Conservation (phyloP, 2,797 vertebrate species). For the Prunella strophiata region DNA sequence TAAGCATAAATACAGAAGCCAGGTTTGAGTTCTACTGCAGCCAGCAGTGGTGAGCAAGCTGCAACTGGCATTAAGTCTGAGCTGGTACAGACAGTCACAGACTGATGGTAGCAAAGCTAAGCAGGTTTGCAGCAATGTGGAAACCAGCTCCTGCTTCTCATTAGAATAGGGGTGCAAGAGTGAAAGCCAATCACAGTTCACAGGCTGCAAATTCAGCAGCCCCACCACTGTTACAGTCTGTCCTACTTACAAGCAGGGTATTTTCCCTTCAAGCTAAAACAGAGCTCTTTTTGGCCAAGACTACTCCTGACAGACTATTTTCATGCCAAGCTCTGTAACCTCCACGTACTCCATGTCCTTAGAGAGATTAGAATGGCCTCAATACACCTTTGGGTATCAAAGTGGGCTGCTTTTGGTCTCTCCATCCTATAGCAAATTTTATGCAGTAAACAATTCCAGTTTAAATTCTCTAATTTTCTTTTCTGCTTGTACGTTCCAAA, state of each 20-base stretch:
- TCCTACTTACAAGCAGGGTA: background rate
- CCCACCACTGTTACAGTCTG: background rate
- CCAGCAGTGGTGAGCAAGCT: background rate
- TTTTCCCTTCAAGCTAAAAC: background rate
- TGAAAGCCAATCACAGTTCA: background rate
- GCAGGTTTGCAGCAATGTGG: background rate
- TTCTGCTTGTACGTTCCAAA: slow-evolving; percentile 48
- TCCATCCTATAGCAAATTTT: background rate
- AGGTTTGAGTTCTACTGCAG: background rate
- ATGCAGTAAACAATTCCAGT: background rate
- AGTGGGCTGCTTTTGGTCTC: background rate
- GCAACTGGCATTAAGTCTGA: slow-evolving; percentile 3
- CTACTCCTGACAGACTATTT: background rate
- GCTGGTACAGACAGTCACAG: background rate
- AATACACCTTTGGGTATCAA: background rate
- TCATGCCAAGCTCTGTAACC: background rate
- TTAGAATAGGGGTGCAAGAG: background rate
- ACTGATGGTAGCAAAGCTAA: background rate
- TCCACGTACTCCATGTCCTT: background rate
- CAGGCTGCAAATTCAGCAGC: background rate
- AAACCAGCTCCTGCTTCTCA: background rate
- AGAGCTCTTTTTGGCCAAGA: background rate
- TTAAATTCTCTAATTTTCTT: slow-evolving; percentile 22
- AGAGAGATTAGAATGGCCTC: background rate
- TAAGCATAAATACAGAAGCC: background rate